These are phyloP conservation scores for Nerophis ophidion DNA, from an alignment of 2,113 vertebrate genomes.

Conservation along the genomic window DNA sequence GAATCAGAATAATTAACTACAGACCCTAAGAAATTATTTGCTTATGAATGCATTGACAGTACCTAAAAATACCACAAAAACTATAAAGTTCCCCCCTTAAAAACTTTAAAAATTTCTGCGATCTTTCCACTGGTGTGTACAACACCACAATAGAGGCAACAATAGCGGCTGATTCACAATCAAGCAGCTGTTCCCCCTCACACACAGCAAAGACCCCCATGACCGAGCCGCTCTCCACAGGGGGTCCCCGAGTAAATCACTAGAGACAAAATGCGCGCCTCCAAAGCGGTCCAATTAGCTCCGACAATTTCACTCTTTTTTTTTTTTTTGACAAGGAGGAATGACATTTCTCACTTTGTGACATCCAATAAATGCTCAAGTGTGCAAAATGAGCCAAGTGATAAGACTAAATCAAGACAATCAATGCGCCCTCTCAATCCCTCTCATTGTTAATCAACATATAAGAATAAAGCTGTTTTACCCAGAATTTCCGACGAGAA, in stretches of 20 bases:
- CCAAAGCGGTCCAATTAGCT: conserved; percentile 62
- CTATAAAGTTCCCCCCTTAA: too few relatives aligned
- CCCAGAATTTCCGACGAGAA: conserved; percentile 17
- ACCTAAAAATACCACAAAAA: not conserved
- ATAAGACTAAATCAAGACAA: conserved; percentile 30
- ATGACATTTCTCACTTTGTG: conserved; percentile 6
- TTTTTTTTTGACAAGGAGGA: conserved; percentile 3
- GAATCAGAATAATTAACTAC: too few relatives aligned
- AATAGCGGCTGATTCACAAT: conserved; percentile 68
- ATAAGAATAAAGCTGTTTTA: conserved; percentile 18
- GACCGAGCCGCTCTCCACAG: conserved; percentile 49
- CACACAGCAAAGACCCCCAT: conserved; percentile 27
- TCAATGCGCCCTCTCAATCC: conserved; percentile 26
- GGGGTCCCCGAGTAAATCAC: conserved; percentile 52
- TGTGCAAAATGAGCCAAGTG: conserved; percentile 26
- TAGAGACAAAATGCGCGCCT: conserved; percentile 44
- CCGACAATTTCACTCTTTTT: not conserved
- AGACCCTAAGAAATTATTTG: too few relatives aligned
- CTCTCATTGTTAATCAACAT: conserved; percentile 11
- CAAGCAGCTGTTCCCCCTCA: conserved; percentile 56
- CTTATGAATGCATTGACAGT: too few relatives aligned
- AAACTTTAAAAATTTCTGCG: not conserved
- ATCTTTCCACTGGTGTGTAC: conserved; percentile 14
- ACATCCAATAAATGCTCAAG: conserved; percentile 16
- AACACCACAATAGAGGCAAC: conserved; percentile 34